Base-by-base conservation (phyloP, 1,140 invertebrate genomes). In the Pararge aegeria region DNA sequence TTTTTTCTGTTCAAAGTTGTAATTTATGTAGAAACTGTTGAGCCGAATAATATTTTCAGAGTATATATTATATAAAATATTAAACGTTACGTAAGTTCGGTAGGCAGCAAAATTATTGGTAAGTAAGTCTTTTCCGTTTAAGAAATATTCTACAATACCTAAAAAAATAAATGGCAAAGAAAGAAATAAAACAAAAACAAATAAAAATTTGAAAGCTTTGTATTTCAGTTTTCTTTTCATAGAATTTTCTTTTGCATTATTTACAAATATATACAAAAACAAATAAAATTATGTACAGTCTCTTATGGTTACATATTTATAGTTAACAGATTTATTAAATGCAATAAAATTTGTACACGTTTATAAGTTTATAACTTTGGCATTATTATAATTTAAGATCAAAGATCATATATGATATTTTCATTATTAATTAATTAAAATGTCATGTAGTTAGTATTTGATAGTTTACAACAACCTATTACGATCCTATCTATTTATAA, bases 281-380 rank as follows among this genome's bases (percentile, higher is more conserved):
- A 74, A 69, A 61, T 72, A 42, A 68, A 74, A 65, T 62, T 79
- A 87, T 87, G 78, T 85, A 87, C 82, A 87, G 72, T 75, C 68
- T 78, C 63, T 71, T 77, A 66, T n/a, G n/a, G 58, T 55, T 75
- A 55, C 74, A 66, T 61, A 64, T 37, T 68, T 63, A 42, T 71
- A 70, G 46, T 69, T 70, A 73, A 76, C 73, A 68, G 52, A 75
- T 67, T 64, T 66, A 68, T 66, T 81, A 83, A 83, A 80, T 83
- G 73, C 75, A 75, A 50, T 61, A 61, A 56, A 52, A 30, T 80
- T 72, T 85, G 76, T 84, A 84, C 80, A 85, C 66, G 74, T 64
- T 70, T 78, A 73, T 78, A 85, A 80, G 77, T 85, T 87, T 80
- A 76, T 74, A 88, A 85, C 85, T 89, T 89, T 89, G 85, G 85